Conservation (phyloP, 1,140 invertebrate species). For the Littorina saxatilis region DNA sequence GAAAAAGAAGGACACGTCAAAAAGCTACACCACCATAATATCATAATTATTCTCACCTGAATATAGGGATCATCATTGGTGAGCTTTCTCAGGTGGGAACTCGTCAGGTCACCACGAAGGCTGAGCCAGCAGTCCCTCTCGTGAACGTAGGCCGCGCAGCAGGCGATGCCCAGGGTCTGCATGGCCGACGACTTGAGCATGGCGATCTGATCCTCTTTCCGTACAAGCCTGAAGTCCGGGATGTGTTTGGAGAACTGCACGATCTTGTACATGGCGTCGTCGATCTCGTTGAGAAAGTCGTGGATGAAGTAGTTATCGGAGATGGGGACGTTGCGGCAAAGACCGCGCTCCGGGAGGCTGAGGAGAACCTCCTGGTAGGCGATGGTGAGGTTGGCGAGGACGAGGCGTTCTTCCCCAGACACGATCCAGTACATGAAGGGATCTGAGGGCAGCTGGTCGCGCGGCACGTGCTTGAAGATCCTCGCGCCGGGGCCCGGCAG, state of each 20-base stretch:
- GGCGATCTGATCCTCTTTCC: slow-evolving; percentile 41
- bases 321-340: slow-evolving; percentile 27
- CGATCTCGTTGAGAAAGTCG: slow-evolving; percentile 46
- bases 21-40: no score
- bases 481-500: slow-evolving; percentile 7
- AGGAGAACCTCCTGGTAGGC: slow-evolving; percentile 36
- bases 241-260: slow-evolving; percentile 40
- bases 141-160: slow-evolving; percentile 39
- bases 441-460: slow-evolving; percentile 31
- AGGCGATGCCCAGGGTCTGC: slow-evolving; percentile 32
- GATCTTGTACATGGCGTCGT: slow-evolving; percentile 34
- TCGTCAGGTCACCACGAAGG: slow-evolving; percentile 62
- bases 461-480: slow-evolving; percentile 25
- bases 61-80: slow-evolving; percentile 64
- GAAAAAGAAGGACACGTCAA: no score
- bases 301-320: slow-evolving; percentile 30
- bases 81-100: slow-evolving; percentile 62
- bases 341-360: slow-evolving; percentile 28
- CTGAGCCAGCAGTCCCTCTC: slow-evolving; percentile 65
- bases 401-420: slow-evolving; percentile 20
- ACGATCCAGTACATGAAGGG: slow-evolving; percentile 39
- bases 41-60: not conserved
- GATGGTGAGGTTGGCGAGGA: slow-evolving; percentile 34
- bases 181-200: slow-evolving; percentile 36
- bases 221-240: slow-evolving; percentile 26